Evolutionary conservation across 2,888 invertebrate species (phyloP), one percentile per base, ranked within the genome.

Genomic region (Magallana nippona): DNA sequence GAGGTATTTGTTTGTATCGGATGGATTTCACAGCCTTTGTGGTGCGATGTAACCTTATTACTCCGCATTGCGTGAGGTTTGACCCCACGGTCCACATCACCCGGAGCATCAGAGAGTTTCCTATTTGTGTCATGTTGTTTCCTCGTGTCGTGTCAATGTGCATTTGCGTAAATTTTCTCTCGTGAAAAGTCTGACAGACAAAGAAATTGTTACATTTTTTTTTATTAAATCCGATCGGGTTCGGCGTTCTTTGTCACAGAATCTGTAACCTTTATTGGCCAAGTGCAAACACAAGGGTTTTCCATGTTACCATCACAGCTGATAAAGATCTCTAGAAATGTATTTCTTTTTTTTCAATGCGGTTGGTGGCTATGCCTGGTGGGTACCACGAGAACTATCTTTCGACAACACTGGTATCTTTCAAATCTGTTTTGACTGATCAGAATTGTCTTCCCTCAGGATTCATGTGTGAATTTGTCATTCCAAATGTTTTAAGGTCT

Each of bases 11-110:
- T 71, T 71, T 71, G 27, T 71, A 71, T 19, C 71, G 71, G 22
- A 27, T 71, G 13, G 2, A 71, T 71, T 71, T 71, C 71, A 71
- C 71, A 32, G 71, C 27, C 13, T 13, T 60, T 60, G 60, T 60
- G 15, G 8, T 60, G 60, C 60, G 60, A 3, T 32, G 71, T 71
- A 71, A 71, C 71, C 71, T 71, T 71, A 71, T 71, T 71, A 71
- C 71, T 71, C 71, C 27, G 27, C 71, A 32, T 71, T 71, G 71
- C 22, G 71, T 71, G 71, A 71, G 71, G 71, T 71, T 71, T 71
- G 71, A 71, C 71, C 71, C 27, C 15, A 15, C 71, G 71, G 71
- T 71, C 71, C 22, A 32, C 22, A 32, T 22, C 19, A 27, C 22
- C 32, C 27, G 5, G 32, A 15, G 32, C 19, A 27, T 71, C 71